Conservation (phyloP, 2,113 vertebrate species). For the Ia io region DNA sequence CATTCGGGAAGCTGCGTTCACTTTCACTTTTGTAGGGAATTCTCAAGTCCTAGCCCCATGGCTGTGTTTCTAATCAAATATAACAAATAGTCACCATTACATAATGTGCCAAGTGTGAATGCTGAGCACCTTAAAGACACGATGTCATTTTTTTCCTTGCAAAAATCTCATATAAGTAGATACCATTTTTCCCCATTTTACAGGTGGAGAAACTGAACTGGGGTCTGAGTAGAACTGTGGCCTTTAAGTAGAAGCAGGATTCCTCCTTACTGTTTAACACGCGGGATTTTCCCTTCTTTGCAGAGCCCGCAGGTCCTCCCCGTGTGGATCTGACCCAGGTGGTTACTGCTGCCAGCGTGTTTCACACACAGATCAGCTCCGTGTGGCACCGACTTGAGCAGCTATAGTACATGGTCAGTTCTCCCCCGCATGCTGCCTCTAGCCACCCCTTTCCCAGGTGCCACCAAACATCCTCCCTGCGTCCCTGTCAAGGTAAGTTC, state of each 20-base stretch:
- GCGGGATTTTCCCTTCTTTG: not conserved
- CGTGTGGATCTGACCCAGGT: not conserved
- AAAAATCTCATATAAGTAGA: not conserved
- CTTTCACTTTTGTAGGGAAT: conserved; percentile 8
- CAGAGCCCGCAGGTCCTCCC: not conserved
- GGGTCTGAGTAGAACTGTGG: not conserved
- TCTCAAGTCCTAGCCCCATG: not conserved
- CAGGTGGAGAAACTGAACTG: not conserved
- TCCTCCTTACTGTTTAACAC: not conserved
- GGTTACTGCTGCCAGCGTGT: not conserved
- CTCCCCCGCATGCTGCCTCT: not conserved
- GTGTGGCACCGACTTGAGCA: not conserved
- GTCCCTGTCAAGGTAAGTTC: not conserved
- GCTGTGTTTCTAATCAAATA: not conserved
- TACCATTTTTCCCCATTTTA: not conserved
- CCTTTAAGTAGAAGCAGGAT: not conserved
- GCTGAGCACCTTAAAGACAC: not conserved
- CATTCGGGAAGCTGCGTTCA: not conserved
- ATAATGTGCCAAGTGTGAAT: no score
- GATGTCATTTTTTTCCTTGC: not conserved
- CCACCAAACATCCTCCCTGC: not conserved
- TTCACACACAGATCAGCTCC: not conserved
- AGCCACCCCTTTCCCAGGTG: not conserved
- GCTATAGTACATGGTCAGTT: not conserved
- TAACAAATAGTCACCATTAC: not conserved